A percentile compares a stretch with the other conserved stretches of the same genome.
Conservation (phyloP, 92 coral and sea anemone species). For the Scolanthus callimorphus region DNA sequence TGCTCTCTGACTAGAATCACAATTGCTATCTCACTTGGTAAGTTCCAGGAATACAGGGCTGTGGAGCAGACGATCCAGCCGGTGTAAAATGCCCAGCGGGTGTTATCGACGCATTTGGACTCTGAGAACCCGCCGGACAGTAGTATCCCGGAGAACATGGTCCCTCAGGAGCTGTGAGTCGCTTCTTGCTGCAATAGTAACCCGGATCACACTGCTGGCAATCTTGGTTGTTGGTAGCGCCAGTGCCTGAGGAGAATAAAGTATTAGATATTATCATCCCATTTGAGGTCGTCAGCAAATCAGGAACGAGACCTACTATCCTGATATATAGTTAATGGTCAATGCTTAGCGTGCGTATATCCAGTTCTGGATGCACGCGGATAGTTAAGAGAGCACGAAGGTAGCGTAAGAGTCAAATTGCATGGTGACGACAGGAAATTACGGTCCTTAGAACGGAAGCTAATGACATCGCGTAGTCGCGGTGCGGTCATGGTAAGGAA, state of each 20-base stretch:
- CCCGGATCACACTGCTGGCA: conserved; percentile 92
- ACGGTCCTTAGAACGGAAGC: no score
- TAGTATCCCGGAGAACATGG: conserved; percentile 90
- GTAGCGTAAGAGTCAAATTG: no score
- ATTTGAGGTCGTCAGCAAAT: no score
- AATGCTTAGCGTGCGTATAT: no score
- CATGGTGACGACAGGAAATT: no score
- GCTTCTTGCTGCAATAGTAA: conserved; percentile 74
- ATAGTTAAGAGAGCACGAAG: no score
- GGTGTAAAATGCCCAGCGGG: conserved; percentile 85
- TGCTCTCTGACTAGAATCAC: neutral
- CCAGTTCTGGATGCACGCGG: no score
- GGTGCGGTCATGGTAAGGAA: no score
- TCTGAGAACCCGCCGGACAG: conserved; percentile 79
- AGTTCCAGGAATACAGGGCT: conserved; percentile 91
- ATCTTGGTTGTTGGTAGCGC: conserved; percentile 96
- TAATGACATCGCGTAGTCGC: no score
- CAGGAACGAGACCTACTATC: no score
- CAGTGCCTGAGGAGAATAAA: conserved; percentile 54
- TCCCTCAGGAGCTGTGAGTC: conserved; percentile 86
- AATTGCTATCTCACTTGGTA: conserved; percentile 14
- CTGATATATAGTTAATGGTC: no score
- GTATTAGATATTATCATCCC: no score
- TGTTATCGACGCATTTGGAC: conserved; percentile 72
- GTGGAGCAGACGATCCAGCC: conserved; percentile 81